Base-by-base conservation (phyloP, 2,888 invertebrate genomes). In the Eledone cirrhosa region DNA sequence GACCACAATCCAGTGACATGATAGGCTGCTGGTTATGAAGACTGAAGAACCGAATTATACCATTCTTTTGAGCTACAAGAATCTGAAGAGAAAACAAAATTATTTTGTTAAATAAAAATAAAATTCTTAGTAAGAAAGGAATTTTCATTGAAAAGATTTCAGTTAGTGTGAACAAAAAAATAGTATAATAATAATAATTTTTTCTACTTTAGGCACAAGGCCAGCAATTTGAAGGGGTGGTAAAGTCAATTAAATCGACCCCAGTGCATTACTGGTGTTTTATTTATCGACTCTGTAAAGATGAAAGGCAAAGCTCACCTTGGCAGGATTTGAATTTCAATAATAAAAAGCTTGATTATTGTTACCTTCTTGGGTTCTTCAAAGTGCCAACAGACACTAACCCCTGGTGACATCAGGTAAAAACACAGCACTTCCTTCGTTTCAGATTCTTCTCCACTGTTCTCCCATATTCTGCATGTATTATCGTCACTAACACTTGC, bases 401-500 rank as follows among this genome's bases (percentile, higher is more conserved):
- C 89, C 47, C 91, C 92, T 69, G 95, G 93, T 22, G 94, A 94
- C 33, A 93, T 93, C 29, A 95, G 91, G 80, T 92, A 92, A 86
- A 95, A 94, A 59, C 93, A 93, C 8, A 92, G 91, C 33, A 92
- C 89, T 84, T 92, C 92, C 24, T 72, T 72, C 16, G 13, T 72
- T 7, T 72, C 31, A 5, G 8, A n/a, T 41, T n/a, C 41, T 83
- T 92, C 92, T 59, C 91, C 91, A 48, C 92, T 91, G 69, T 80
- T 77, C 63, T 85, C 84, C 95, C 95, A 95, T 47, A 95, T 91
- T 85, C 93, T 93, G 85, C 94, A 94, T 0, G 94, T 94, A 83
- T 94, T 93, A 89, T 95, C 95, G 90, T 95, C 95, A 83, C 95
- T 94, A 1, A 93, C 94, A n/a, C 94, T 94, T 24, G 94, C 95